Percentiles rank a stretch among this genome's conserved stretches.
Conservation (phyloP, 2,113 vertebrate species). For the Gavialis gangeticus region DNA sequence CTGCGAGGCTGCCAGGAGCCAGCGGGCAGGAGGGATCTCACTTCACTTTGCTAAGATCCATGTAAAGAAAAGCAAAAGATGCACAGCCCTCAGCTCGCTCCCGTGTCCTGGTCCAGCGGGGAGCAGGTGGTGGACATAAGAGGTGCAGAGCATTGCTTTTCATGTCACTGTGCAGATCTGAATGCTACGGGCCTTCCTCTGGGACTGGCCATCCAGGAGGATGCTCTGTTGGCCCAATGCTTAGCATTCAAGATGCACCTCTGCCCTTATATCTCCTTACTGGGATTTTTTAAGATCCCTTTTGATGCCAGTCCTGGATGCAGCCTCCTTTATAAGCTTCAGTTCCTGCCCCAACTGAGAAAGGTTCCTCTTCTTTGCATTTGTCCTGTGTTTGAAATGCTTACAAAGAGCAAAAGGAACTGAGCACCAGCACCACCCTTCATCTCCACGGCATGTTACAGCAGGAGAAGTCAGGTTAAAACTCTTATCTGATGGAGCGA, state of each 20-base stretch:
- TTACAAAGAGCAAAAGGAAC: background rate
- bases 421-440: background rate
- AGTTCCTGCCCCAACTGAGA: background rate
- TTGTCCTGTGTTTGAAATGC: background rate
- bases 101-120: background rate
- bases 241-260: constrained; percentile 28
- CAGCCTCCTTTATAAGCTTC: background rate
- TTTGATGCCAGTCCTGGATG: background rate
- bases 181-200: background rate
- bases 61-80: background rate
- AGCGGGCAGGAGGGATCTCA: constrained; percentile 45
- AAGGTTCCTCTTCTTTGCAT: background rate
- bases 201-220: background rate
- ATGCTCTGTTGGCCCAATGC: background rate
- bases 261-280: background rate
- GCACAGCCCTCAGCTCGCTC: background rate
- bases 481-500: constrained; percentile 76
- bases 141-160: background rate
- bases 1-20: constrained; percentile 30
- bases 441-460: background rate
- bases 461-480: constrained; percentile 67
- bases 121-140: background rate
- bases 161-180: background rate
- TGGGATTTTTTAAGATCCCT: background rate
- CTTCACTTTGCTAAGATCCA: constrained; percentile 1